Conservation (phyloP, 2,797 vertebrate species). For the Hafferia zeledoni region DNA sequence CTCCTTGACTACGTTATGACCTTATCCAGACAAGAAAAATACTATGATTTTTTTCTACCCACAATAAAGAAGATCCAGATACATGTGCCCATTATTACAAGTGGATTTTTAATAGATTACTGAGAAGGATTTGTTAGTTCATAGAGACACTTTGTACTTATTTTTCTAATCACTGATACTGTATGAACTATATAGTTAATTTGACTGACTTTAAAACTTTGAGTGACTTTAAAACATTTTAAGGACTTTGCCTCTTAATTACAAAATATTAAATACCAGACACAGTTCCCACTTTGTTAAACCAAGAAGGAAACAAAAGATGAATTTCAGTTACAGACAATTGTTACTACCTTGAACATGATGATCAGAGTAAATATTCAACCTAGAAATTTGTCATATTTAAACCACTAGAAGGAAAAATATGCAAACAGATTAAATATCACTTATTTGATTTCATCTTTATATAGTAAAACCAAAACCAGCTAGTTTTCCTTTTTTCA, state of each 20-base stretch:
- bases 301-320: constrained; percentile 39
- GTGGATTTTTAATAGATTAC: constrained; percentile 12
- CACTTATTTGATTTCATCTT: background rate
- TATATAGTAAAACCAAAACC: background rate
- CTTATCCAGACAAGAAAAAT: background rate
- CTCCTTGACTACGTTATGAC: background rate
- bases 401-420: constrained; percentile 40
- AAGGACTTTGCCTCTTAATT: background rate
- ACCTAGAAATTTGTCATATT: background rate
- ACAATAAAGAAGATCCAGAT: background rate
- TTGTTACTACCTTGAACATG: constrained; percentile 38
- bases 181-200: constrained; percentile 34
- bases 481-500: background rate
- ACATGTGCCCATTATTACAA: background rate
- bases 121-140: constrained; percentile 24
- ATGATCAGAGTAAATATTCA: background rate
- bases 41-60: background rate
- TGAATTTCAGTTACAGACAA: constrained; percentile 47
- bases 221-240: background rate
- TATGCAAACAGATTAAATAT: background rate
- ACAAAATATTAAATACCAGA: constrained; percentile 55
- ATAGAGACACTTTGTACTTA: constrained; percentile 20
- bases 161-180: constrained; percentile 49
- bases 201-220: background rate
- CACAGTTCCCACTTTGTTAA: constrained; percentile 48